These are phyloP conservation scores for Amia ocellicauda DNA, from an alignment of 2,113 vertebrate species.

Conservation along the genomic window DNA sequence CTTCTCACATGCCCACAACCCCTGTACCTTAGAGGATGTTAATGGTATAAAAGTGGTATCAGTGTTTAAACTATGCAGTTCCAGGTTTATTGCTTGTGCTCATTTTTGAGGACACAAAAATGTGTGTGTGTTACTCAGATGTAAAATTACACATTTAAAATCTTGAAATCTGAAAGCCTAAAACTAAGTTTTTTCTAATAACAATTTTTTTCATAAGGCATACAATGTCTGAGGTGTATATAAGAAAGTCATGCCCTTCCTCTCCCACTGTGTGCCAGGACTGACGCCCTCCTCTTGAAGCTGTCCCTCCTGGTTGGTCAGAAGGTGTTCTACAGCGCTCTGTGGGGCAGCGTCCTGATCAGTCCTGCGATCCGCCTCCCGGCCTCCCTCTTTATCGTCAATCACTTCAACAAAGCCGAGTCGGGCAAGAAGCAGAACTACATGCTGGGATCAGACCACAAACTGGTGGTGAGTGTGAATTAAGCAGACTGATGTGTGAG, in stretches of 20 bases:
- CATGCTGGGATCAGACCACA: conserved; percentile 81
- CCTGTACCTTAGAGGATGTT: no score
- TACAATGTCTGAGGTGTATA: no score
- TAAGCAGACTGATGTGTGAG: background rate
- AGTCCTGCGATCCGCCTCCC: conserved; percentile 81
- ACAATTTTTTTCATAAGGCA: no score
- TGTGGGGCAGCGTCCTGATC: conserved; percentile 85
- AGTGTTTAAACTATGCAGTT: no score
- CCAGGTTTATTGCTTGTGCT: no score
- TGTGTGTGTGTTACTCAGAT: background rate
- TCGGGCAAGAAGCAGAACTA: conserved; percentile 71
- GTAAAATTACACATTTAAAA: no score
- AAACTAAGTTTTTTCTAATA: no score
- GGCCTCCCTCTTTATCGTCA: conserved; percentile 84
- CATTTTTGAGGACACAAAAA: no score
- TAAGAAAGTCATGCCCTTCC: no score
- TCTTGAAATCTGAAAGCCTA: no score
- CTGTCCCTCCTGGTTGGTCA: conserved; percentile 83
- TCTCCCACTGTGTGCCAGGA: conserved; percentile 73
- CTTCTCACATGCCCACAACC: no score
- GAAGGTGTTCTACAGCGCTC: conserved; percentile 80
- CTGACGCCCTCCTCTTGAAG: conserved; percentile 80
- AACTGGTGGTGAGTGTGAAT: conserved; percentile 73
- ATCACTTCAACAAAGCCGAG: conserved; percentile 75
- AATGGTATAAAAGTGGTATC: no score